phyloP scores from a whole-genome alignment of 1,140 invertebrate genomes.

The Leptinotarsa defecta region DNA sequence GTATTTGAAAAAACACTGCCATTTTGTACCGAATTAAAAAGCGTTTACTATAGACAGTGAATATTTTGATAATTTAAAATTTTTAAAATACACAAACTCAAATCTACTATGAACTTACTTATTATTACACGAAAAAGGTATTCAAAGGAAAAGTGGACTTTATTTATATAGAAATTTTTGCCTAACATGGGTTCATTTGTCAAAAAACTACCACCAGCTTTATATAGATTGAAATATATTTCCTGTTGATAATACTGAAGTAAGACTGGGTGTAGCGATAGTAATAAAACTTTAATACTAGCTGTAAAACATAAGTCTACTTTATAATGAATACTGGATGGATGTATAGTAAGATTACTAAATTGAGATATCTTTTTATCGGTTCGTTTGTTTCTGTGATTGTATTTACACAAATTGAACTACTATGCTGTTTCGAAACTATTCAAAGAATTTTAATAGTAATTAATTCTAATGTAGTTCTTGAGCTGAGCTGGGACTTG shows the following conservation, averaged over 20 bases:
- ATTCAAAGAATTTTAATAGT: constrained; percentile 15
- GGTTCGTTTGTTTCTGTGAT: constrained; percentile 50
- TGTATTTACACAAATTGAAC: constrained; percentile 46
- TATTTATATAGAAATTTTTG: background rate
- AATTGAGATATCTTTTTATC: constrained; percentile 39
- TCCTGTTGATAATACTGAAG: constrained; percentile 26
- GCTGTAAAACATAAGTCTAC: constrained; percentile 40
- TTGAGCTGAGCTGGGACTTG: background rate
- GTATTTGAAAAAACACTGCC: constrained; percentile 2
- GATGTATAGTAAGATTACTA: constrained; percentile 39
- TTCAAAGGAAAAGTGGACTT: background rate
- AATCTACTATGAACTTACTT: background rate
- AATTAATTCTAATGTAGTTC: background rate
- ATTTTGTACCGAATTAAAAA: constrained; percentile 22
- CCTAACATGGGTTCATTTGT: too few species aligned
- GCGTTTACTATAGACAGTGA: background rate
- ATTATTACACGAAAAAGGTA: background rate
- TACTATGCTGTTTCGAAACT: constrained; percentile 30
- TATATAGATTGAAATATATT: constrained; percentile 18
- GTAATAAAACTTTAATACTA: constrained; percentile 41
- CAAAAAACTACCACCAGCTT: background rate
- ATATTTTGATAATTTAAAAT: constrained; percentile 6
- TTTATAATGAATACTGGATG: constrained; percentile 45
- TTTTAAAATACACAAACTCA: background rate
- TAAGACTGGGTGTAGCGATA: constrained; percentile 47